phyloP scores from a whole-genome alignment of 1,140 invertebrate genomes.

The Penaeus japonicus region DNA sequence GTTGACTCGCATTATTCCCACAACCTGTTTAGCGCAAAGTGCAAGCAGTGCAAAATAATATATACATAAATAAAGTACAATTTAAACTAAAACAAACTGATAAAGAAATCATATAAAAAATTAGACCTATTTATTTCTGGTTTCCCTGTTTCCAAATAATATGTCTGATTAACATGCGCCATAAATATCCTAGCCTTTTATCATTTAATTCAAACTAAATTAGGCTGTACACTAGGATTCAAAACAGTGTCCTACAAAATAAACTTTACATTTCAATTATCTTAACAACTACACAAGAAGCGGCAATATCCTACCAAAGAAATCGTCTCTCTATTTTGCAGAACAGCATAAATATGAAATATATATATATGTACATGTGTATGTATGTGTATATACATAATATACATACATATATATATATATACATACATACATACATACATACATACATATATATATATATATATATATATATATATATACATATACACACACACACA shows the following conservation, averaged over 20 bases:
- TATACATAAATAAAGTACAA: background rate
- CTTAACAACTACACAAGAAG: too few relatives aligned
- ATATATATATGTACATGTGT: background rate
- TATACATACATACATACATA: background rate
- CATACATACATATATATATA: constrained; percentile 13
- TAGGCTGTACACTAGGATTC: too few relatives aligned
- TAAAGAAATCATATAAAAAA: background rate
- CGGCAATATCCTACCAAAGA: too few relatives aligned
- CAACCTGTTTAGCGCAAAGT: constrained; percentile 72
- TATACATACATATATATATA: background rate
- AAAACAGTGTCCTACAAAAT: too few relatives aligned
- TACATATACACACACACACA: background rate
- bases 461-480: constrained; percentile 19
- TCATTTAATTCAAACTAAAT: too few relatives aligned
- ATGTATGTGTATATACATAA: background rate
- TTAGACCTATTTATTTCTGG: too few relatives aligned
- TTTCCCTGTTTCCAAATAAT: too few relatives aligned
- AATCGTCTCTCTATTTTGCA: too few relatives aligned
- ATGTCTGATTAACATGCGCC: too few relatives aligned
- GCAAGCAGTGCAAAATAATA: constrained; percentile 44
- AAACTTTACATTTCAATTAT: too few relatives aligned
- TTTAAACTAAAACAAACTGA: background rate
- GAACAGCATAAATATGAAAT: background rate
- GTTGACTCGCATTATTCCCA: constrained; percentile 97
- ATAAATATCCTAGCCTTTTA: too few relatives aligned